Percentiles rank a stretch among this genome's conserved stretches.
phyloP scores from a whole-genome alignment of 1,140 invertebrate genomes.

The Holotrichia oblita region DNA sequence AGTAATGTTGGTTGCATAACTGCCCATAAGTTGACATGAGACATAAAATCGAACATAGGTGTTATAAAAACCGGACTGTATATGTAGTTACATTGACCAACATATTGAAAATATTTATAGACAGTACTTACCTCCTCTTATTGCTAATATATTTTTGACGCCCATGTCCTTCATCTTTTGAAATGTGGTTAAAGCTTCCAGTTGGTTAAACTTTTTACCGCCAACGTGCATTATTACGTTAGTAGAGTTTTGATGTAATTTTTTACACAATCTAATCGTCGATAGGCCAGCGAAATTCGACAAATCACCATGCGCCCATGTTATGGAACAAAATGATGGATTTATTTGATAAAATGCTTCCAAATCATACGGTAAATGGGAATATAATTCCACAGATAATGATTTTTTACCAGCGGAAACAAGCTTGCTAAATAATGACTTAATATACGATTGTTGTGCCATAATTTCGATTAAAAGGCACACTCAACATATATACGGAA shows the following conservation, averaged over 20 bases:
- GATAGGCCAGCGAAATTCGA: constrained; percentile 41
- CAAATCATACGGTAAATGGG: neutral
- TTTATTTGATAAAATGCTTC: neutral
- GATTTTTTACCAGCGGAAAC: no score
- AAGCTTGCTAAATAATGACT: no score
- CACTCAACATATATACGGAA: no score
- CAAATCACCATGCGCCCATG: constrained; percentile 40
- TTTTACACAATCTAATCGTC: constrained; percentile 47
- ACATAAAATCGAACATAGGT: no score
- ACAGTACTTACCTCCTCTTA: constrained; percentile 55
- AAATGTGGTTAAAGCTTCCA: constrained; percentile 47
- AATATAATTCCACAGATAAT: no score
- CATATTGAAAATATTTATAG: no score
- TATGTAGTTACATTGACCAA: neutral
- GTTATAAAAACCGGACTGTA: no score
- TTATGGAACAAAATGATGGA: constrained; percentile 19
- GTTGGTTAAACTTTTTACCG: constrained; percentile 49
- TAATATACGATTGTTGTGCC: no score
- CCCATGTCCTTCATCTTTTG: constrained; percentile 45
- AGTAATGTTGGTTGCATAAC: no score
- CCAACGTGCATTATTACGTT: constrained; percentile 51
- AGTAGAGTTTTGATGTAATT: constrained; percentile 41
- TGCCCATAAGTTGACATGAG: no score
- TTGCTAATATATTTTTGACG: constrained; percentile 53
- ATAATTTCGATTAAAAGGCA: no score